Evolutionary conservation across 2,797 vertebrate genomes (phyloP), one percentile per base, ranked within the genome.

Genomic region (Lithobates pipiens): DNA sequence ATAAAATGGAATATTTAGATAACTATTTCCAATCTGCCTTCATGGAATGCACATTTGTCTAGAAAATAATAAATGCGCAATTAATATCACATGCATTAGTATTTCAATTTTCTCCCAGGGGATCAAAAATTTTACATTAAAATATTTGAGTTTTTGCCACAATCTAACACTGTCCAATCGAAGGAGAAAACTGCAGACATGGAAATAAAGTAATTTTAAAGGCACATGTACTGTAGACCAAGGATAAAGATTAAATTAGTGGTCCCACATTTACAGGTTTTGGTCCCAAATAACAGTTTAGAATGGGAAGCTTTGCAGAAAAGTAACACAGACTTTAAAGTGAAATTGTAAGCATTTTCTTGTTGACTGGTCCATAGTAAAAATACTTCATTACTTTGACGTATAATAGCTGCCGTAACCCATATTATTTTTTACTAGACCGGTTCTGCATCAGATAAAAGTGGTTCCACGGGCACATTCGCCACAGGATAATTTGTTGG

Each of bases 91-190:
- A 67, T 36, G 23, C 76, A 34, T 67, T 44, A 39, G 23, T 44
- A 77, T 21, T 44, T 42, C 16, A 25, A 65, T 77, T 36, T 77
- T 77, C 34, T 39, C 76, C 61, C 39, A 67, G 29, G 61, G 76
- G 63, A 67, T 42, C 76, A 77, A 57, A 5, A 10, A 42, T 18
- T 44, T 77, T 67, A 77, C 76, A 67, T 67, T 67, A 77, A 73
- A 42, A 46, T 27, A 10, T 74, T 73, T 50, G 25, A 25, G 23
- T 74, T 50, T 61, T 50, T 74, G n/a, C 13, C 72, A 46, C 25
- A 46, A 2, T 72, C 10, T 72, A 42, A 72, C 21, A 72, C n/a
- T 18, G 5, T 74, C 25, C n/a, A n/a, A 27, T 61, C 3, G 18
- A 61, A 23, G 54, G 10, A 23, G 21, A 21, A 61, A 61, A 23